These are phyloP conservation scores for Rhinophrynus dorsalis DNA, from an alignment of 2,797 vertebrate genomes.

Conservation along the genomic window DNA sequence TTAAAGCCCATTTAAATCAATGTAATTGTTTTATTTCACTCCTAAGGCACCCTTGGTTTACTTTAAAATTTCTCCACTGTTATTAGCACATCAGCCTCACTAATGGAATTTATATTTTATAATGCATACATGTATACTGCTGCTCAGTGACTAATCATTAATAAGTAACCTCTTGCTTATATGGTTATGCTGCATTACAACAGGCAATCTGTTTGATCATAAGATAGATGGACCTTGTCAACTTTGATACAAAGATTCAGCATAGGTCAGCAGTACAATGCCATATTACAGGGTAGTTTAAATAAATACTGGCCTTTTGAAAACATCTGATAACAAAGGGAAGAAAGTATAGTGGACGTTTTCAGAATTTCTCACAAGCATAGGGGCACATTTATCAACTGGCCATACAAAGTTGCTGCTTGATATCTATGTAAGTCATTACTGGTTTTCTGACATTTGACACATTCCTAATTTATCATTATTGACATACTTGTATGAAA, in stretches of 20 bases:
- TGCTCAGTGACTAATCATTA: no score
- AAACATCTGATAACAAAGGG: neutral
- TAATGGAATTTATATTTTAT: no score
- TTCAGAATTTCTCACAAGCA: conserved; percentile 9
- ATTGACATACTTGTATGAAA: neutral
- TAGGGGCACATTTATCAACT: conserved; percentile 7
- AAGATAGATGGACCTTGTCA: neutral
- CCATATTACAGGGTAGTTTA: neutral
- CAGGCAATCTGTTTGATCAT: neutral
- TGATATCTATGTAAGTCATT: neutral
- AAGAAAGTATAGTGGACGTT: neutral
- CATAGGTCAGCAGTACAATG: neutral
- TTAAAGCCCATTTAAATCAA: no score
- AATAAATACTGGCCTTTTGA: neutral
- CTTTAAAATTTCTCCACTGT: no score
- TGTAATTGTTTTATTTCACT: no score
- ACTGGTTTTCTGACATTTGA: neutral
- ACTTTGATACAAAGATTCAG: neutral
- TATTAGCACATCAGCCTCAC: no score
- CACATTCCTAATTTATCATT: neutral
- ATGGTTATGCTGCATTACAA: no score
- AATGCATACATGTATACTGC: no score
- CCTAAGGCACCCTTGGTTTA: no score
- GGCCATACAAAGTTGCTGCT: neutral
- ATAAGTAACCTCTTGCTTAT: no score